These are phyloP conservation scores for Spodoptera exigua DNA, from an alignment of 2,888 invertebrate genomes.

Conservation along the genomic window DNA sequence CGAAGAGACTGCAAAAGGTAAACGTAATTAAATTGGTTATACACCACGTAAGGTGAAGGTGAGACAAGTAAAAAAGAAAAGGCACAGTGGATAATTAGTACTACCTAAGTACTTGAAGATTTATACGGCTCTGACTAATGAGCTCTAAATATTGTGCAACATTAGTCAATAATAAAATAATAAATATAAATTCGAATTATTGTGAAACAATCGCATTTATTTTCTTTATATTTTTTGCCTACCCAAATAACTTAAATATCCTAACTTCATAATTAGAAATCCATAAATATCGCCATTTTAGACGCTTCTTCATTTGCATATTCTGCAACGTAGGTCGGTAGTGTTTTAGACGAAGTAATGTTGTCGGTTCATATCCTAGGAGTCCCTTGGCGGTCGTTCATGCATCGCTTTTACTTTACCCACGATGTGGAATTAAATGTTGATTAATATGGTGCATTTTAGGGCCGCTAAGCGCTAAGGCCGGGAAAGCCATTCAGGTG, in stretches of 20 bases:
- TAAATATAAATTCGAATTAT: constrained; percentile 9
- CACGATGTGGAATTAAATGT: constrained; percentile 85
- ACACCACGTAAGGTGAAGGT: constrained; percentile 26
- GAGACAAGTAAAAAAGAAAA: constrained; percentile 56
- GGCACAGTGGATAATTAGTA: too few relatives aligned
- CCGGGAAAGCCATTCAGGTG: constrained; percentile 76
- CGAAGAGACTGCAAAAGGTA: constrained; percentile 50
- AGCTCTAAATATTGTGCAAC: constrained; percentile 28
- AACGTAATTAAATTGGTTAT: constrained; percentile 52
- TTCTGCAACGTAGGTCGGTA: constrained; percentile 77
- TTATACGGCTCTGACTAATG: constrained; percentile 39
- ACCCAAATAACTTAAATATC: constrained; percentile 56
- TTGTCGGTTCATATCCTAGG: constrained; percentile 79
- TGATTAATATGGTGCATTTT: constrained; percentile 84
- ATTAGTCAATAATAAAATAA: constrained; percentile 1
- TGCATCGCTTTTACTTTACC: constrained; percentile 69
- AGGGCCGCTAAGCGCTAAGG: constrained; percentile 66
- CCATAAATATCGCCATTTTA: constrained; percentile 87
- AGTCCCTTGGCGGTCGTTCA: constrained; percentile 80
- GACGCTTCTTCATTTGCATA: constrained; percentile 85
- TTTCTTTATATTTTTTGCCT: constrained; percentile 11
- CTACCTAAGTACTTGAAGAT: too few relatives aligned
- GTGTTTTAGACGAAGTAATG: constrained; percentile 75
- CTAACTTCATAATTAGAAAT: constrained; percentile 85
- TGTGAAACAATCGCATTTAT: background rate